These are phyloP conservation scores for Poecilia gillii DNA, from an alignment of 2,797 vertebrate species.

Conservation along the genomic window DNA sequence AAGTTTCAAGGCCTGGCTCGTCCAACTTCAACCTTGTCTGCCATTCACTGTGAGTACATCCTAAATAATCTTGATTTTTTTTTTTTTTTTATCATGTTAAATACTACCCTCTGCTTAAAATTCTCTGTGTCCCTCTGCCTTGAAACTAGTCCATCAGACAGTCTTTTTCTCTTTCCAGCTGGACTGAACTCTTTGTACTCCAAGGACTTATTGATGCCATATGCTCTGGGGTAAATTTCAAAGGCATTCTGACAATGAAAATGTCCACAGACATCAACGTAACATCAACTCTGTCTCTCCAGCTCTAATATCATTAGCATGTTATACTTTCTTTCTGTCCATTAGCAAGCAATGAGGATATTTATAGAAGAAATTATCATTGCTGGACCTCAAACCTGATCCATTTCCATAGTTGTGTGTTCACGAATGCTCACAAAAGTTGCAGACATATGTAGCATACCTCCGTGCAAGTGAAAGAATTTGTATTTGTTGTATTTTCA, in stretches of 20 bases:
- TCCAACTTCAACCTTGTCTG: conserved; percentile 38
- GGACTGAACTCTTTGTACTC: conserved; percentile 16
- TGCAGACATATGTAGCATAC: conserved; percentile 16
- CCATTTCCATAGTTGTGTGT: conserved; percentile 53
- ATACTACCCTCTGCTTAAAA: conserved; percentile 38
- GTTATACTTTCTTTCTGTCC: conserved; percentile 42
- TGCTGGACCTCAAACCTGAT: conserved; percentile 59
- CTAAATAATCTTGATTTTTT: conserved; percentile 8
- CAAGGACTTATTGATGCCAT: conserved; percentile 15
- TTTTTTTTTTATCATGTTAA: conserved; percentile 12
- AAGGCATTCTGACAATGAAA: conserved; percentile 36
- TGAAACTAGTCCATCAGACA: conserved; percentile 39
- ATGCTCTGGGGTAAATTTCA: conserved; percentile 10
- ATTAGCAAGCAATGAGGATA: conserved; percentile 42
- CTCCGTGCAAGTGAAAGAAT: conserved; percentile 20
- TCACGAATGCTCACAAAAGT: conserved; percentile 36
- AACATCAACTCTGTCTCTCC: conserved; percentile 17
- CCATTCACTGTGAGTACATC: conserved; percentile 35
- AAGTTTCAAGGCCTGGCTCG: conserved; percentile 20
- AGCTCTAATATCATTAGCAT: conserved; percentile 45
- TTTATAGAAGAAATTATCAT: conserved; percentile 71
- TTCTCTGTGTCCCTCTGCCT: conserved; percentile 23
- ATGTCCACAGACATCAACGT: conserved; percentile 25
- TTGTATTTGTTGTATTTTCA: conserved; percentile 11
- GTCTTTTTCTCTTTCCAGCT: conserved; percentile 27